Base-by-base conservation (phyloP, 2,113 vertebrate genomes). In the Rhagologus leucostigma region DNA sequence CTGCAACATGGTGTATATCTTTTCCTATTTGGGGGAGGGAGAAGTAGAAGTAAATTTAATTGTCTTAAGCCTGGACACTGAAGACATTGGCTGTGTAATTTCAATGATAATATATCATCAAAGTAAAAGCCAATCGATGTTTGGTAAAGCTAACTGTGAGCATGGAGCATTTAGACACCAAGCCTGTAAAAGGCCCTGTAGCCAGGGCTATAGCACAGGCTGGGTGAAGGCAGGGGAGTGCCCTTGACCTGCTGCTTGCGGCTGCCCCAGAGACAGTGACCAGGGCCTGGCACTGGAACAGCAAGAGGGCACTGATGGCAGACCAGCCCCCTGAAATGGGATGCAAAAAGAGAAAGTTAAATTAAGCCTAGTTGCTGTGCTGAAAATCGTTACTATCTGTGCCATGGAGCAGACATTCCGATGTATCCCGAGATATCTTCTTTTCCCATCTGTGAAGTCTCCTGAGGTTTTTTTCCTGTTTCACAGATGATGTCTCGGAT, bases 381-480 rank as follows among this genome's bases (percentile, higher is more conserved):
- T 95, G 70, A 87, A 96, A 91, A 68, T 86, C 3, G 0, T 87
- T 89, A 27, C 49, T 71, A 15, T 56, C 37, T 76, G 33, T 1
- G 2, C 47, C 7, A 3, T 67, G 42, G 62, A 90, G 70, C 59
- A 93, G 59, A 44, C 55, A 52, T 71, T 92, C 80, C 89, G 56
- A 52, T 0, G 0, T 74, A 56, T 65, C 85, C 83, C 50, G 37
- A 88, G 63, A 62, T 46, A 63, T 29, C 83, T n/a, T 62, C 69
- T 93, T 78, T 89, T 15, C 42, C 60, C 55, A 88, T 86, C 87
- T 95, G 68, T 91, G 82, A 90, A 94, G 71, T 77, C 56, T 80
- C 42, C 17, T 83, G 55, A 30, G 20, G 21, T 16, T 39, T 82
- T 90, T 73, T 87, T 13, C 35, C 27, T 73, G 5, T 78, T 95